Evolutionary conservation across 2,797 vertebrate species (phyloP).

Genomic region (Pseudochirops cupreus): DNA sequence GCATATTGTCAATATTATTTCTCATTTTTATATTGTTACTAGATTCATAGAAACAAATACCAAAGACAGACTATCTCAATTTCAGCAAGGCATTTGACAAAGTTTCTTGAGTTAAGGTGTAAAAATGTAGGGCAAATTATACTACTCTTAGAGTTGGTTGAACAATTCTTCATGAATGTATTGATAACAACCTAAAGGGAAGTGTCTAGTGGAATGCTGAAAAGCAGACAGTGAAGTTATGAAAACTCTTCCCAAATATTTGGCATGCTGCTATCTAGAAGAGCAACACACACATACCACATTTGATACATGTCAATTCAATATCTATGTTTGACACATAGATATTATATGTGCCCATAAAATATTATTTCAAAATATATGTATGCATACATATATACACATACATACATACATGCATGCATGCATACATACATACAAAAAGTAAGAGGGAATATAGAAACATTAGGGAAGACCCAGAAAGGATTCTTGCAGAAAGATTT

Average conservation of each 20-base stretch:
- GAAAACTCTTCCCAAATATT: neutral
- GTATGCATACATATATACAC: too few relatives aligned
- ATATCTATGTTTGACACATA: neutral
- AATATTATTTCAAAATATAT: neutral
- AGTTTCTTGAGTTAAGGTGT: neutral
- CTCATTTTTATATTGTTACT: neutral
- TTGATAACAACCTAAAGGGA: neutral
- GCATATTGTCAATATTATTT: neutral
- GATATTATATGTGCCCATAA: neutral
- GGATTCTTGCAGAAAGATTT: neutral
- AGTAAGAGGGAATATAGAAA: neutral
- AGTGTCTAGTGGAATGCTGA: neutral
- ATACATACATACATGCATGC: too few relatives aligned
- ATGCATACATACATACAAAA: neutral
- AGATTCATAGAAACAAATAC: neutral
- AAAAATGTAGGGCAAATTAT: neutral
- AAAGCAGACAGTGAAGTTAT: neutral
- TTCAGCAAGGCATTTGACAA: neutral
- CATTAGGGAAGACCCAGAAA: neutral
- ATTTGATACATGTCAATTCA: neutral
- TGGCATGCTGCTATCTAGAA: neutral
- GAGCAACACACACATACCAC: neutral
- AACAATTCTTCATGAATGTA: neutral
- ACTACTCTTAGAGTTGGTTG: neutral
- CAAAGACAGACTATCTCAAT: neutral